Base-by-base conservation (phyloP, 2,888 invertebrate species). In the Lissonota sp. region DNA sequence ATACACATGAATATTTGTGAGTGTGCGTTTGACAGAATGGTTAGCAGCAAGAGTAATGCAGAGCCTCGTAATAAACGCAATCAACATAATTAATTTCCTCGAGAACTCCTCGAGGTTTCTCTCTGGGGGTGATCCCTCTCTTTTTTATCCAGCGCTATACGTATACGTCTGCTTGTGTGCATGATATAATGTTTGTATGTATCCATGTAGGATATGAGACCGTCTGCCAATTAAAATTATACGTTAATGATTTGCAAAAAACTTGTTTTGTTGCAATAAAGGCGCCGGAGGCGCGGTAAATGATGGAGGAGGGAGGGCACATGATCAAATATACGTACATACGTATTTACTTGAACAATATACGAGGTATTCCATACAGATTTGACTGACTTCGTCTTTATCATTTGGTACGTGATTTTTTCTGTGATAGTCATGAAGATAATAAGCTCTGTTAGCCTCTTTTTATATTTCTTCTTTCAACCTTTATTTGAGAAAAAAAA, bases 161-260 rank as follows among this genome's bases (percentile, higher is more conserved):
- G 16, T 10, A 8, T 42, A 42, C 39, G 70, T 26, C 26, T 3
- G 26, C 26, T 26, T 26, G 26, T 26, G 3, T 26, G 26, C 26
- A 26, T 26, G 26, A 26, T 26, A 26, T 26, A 26, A 26, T n/a
- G n/a, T n/a, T n/a, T n/a, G 26, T 26, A 3, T 26, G 26, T 26
- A 26, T 26, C 1, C 53, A 14, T 53, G 6, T 53, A 14, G n/a
- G n/a, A n/a, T 62, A 42, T 51, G 16, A 39, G 10, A 16, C 42
- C 53, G 12, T 64, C 70, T 60, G 37, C 72, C 89, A 90, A 91
- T 91, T 91, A 91, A 91, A 91, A 89, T 91, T 88, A 87, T 88
- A 87, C 89, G 85, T 88, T 88, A 86, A 87, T 87, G 87, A 91
- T 90, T 90, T 85, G 87, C 89, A 88, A 90, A 88, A 26, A 90